Evolutionary conservation across 2,888 invertebrate genomes (phyloP).

Genomic region (Agriopis marginaria): DNA sequence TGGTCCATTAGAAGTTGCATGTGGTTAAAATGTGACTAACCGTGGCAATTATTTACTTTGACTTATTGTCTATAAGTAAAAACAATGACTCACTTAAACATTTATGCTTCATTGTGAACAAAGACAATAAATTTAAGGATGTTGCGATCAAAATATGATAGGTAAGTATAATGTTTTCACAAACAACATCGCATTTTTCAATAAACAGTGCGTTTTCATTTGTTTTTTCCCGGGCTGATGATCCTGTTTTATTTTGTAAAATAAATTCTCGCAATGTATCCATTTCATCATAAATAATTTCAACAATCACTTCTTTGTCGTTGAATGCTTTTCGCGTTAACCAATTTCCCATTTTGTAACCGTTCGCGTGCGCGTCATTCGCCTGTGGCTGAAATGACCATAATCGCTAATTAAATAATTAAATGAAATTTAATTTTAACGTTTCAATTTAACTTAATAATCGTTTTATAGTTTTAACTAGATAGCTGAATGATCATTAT

Average conservation of each 20-base stretch:
- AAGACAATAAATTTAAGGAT: not conserved
- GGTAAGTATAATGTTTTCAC: not conserved
- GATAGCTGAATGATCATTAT: no score
- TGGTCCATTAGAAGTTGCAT: constrained; percentile 59
- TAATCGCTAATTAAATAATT: no score
- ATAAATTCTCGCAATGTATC: not conserved
- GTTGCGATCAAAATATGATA: not conserved
- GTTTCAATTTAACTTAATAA: no score
- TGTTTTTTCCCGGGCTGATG: not conserved
- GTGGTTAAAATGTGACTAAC: constrained; percentile 50
- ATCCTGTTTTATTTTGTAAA: not conserved
- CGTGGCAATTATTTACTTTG: constrained; percentile 49
- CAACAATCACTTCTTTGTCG: no score
- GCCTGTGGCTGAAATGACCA: no score
- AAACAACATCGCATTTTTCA: not conserved
- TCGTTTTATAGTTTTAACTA: no score
- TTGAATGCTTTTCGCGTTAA: no score
- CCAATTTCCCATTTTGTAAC: no score
- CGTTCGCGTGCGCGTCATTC: no score
- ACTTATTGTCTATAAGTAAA: constrained; percentile 19
- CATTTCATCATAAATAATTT: no score
- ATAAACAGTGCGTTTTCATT: not conserved
- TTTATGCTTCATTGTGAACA: no score
- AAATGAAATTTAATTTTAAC: no score
- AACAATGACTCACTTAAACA: not conserved